Evolutionary conservation across 1,140 invertebrate genomes (phyloP).

Genomic region (Phthorimaea operculella): DNA sequence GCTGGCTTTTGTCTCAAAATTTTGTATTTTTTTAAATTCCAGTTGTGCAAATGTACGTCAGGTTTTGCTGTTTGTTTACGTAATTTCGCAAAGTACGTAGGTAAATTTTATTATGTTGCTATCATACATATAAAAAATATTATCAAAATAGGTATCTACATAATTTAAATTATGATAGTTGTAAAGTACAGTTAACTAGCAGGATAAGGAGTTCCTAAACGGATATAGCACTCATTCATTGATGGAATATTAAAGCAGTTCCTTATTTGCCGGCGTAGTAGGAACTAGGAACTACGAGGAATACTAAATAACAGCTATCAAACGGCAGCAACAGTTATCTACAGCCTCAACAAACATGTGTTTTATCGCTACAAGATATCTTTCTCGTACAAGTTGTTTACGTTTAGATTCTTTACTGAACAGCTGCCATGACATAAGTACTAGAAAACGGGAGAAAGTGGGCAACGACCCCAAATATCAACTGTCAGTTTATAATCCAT

Average conservation of each 20-base stretch:
- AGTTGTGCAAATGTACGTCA: conserved; percentile 35
- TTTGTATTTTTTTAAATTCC: conserved; percentile 2
- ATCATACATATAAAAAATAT: not conserved
- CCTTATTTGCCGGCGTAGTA: conserved; percentile 31
- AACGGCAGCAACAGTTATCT: conserved; percentile 20
- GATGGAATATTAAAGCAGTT: conserved; percentile 23
- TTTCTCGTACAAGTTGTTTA: not conserved
- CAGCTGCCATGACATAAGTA: conserved; percentile 35
- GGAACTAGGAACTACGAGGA: conserved; percentile 19
- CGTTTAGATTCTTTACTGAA: not conserved
- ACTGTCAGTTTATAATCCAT: conserved; percentile 32
- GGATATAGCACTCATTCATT: conserved; percentile 19
- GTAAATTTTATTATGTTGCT: not conserved
- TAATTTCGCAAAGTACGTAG: not conserved
- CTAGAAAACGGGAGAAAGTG: conserved; percentile 44
- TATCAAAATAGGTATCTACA: not conserved
- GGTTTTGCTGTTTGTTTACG: conserved; percentile 17
- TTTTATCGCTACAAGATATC: not conserved
- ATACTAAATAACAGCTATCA: conserved; percentile 20
- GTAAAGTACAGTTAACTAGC: too few species aligned
- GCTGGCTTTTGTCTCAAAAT: conserved; percentile 6
- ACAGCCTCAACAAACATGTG: not conserved
- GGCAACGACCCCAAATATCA: conserved; percentile 38
- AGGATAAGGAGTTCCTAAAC: not conserved
- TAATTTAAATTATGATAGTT: too few species aligned